Base-by-base conservation (phyloP, 1,140 invertebrate genomes). In the Atta colombica region DNA sequence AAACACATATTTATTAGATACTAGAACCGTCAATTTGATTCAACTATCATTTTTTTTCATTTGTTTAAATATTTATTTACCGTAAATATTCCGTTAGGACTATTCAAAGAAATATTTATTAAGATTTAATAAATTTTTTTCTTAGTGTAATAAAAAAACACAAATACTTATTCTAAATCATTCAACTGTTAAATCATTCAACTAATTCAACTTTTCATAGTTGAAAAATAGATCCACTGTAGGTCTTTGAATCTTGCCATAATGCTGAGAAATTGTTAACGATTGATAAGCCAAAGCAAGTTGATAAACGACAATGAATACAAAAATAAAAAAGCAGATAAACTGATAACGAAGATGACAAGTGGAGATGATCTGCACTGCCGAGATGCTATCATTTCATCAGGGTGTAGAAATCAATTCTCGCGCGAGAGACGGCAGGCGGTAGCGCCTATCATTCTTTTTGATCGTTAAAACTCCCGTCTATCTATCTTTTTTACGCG, bases 391-490 rank as follows among this genome's bases (percentile, higher is more conserved):
- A 75, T 75, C 85, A 53, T 7, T 1, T 35, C 14, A 61, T 60
- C 45, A 21, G 60, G 16, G 7, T 5, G 39, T 21, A 25, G 71
- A 71, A 88, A 85, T 51, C 65, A 21, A 85, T 87, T 85, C 81
- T 39, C 68, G 53, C 58, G 14, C 53, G 25, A 65, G 45, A 65
- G 63, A 55, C n/a, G 69, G 69, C 28, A 75, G 21, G 60, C 80
- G 55, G 58, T 84, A 71, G 65, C 14, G 58, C 51, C 53, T 51
- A 51, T 72, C 65, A 65, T 14, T 72, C 78, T 16, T 16, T 51
- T 87, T 16, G 68, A 21, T 88, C 81, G 80, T 86, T 75, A 86
- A 86, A 39, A 53, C 63, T 35, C 45, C 16, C n/a, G 18, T 77
- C 39, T 71, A 85, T 85, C 86, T 39, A 18, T 21, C 14, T 58